Conservation (phyloP, 2,797 vertebrate species). For the Coccyzus lansbergi region DNA sequence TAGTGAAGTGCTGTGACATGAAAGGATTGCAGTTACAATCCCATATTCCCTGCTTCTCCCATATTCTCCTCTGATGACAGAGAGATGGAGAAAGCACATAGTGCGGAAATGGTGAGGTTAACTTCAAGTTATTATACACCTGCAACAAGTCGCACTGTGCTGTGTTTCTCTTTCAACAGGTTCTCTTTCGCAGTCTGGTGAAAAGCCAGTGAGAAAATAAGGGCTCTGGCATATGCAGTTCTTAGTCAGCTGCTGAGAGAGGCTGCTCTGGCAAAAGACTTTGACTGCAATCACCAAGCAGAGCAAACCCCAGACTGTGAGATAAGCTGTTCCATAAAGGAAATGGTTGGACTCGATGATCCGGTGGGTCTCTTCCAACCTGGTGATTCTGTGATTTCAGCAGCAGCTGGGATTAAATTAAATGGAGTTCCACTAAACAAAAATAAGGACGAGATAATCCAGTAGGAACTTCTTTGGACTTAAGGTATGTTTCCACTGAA, state of each 20-base stretch:
- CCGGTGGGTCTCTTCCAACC: too few species aligned
- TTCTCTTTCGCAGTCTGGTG: not conserved
- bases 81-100: not conserved
- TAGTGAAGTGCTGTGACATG: not conserved
- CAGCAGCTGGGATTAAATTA: not conserved
- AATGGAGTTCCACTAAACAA: not conserved
- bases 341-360: too few species aligned
- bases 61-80: not conserved
- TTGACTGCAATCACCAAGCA: not conserved
- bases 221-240: not conserved
- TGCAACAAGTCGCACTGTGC: not conserved
- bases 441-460: not conserved
- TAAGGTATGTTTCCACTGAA: not conserved
- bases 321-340: not conserved
- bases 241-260: not conserved
- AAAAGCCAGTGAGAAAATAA: not conserved
- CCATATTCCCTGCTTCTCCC: not conserved
- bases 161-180: not conserved
- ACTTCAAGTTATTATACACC: not conserved
- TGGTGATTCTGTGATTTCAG: too few species aligned
- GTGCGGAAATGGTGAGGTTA: not conserved
- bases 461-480: not conserved
- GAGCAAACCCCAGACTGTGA: not conserved
- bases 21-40: not conserved
- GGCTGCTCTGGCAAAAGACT: not conserved